Percentiles rank a stretch among this genome's conserved stretches.
phyloP scores from a whole-genome alignment of 2,888 invertebrate genomes.

The Trachelus tabidus region DNA sequence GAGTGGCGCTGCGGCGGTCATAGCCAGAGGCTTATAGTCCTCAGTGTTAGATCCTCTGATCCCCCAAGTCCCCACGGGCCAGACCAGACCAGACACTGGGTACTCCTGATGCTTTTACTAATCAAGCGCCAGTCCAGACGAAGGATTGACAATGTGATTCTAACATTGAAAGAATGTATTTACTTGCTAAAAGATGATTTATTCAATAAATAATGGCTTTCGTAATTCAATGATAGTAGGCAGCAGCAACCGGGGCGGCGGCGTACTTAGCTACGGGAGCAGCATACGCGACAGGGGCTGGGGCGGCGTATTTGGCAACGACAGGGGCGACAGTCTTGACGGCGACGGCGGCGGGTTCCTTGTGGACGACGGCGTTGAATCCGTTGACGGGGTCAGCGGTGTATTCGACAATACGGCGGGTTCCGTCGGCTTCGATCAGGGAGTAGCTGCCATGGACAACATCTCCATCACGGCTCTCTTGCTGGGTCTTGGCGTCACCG shows the following conservation, averaged over 20 bases:
- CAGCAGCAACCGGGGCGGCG: constrained; percentile 48
- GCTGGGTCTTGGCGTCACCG: constrained; percentile 47
- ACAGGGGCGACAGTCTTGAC: constrained; percentile 62
- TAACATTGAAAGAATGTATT: constrained; percentile 5
- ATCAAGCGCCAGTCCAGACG: background rate
- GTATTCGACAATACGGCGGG: constrained; percentile 43
- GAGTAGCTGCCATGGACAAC: constrained; percentile 48
- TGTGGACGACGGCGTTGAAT: constrained; percentile 50
- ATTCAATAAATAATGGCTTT: constrained; percentile 25
- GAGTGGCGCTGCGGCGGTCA: too few species aligned
- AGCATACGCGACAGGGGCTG: constrained; percentile 25
- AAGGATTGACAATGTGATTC: background rate
- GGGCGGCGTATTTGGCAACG: constrained; percentile 64
- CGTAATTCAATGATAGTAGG: constrained; percentile 69
- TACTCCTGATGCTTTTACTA: too few species aligned
- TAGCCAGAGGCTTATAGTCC: too few species aligned
- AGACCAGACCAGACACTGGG: too few species aligned
- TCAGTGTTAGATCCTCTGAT: too few species aligned
- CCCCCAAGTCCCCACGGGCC: too few species aligned
- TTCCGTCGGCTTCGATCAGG: constrained; percentile 44
- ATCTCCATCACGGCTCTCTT: constrained; percentile 47
- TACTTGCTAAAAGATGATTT: constrained; percentile 19
- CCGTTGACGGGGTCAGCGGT: constrained; percentile 45
- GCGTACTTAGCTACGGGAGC: constrained; percentile 30
- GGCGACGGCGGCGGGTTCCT: constrained; percentile 45